Base-by-base conservation (phyloP, 2,888 invertebrate species). In the Idaea dimidiata region DNA sequence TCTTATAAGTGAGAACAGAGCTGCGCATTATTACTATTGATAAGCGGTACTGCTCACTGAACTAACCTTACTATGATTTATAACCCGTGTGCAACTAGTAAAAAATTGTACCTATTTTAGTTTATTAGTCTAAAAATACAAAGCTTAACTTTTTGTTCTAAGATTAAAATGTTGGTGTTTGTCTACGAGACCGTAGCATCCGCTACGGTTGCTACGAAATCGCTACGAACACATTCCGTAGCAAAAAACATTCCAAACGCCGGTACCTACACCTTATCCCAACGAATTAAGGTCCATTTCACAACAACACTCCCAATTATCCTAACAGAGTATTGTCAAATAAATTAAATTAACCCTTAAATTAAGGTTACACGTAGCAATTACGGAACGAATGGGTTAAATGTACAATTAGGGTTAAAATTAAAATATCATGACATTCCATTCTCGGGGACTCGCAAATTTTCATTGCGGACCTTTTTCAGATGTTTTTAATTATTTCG, bases 281-380 rank as follows among this genome's bases (percentile, higher is more conserved):
- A 43, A 43, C 43, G 14, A 10, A 43, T 43, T 43, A 43, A 43
- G 14, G 43, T 43, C 43, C 43, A 43, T 43, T 43, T 73, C 62
- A 63, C 69, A 72, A 76, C 77, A 71, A 72, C 62, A 63, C 73
- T 66, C 68, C 72, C 61, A 65, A 43, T 43, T 43, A 43, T 43
- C 43, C 66, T 59, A 60, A 60, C 60, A 74, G 76, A 79, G 72
- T 80, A 81, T 81, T 80, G 78, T 77, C 75, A 72, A 73, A 77
- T 79, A 79, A 84, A 85, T 86, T 83, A 78, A 83, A 84, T 85
- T 81, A 86, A 84, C 85, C 83, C 80, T 81, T 81, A 80, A 81
- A 80, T 79, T 80, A 77, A 80, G 73, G 76, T 87, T 86, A 85
- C 84, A 78, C 77, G 69, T 71, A 75, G 79, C 82, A 86, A 88